Base-by-base conservation (phyloP, 2,113 vertebrate genomes). In the Platichthys flesus region DNA sequence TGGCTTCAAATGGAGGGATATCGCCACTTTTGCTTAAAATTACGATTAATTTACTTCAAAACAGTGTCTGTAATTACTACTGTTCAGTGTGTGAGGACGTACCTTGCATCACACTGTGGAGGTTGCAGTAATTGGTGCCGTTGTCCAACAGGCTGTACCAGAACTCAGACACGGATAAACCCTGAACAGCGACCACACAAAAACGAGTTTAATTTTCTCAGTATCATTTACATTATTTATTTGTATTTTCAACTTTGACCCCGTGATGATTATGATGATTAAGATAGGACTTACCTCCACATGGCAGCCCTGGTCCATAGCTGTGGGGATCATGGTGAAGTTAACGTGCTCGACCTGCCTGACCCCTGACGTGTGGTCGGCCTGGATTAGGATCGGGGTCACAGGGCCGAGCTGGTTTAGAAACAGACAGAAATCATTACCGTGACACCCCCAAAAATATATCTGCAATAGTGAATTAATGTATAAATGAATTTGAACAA, bases 91-190 rank as follows among this genome's bases (percentile, higher is more conserved):
- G 55, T 59, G 10, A 20, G 56, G 52, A 37, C 26, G 3, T 67
- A 84, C 88, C 89, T 71, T 85, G 37, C 4, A 90, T 80, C 0
- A 92, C 37, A 12, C 83, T 88, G 68, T 49, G 76, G 20, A 91
- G 85, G 76, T 90, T 92, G 40, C 92, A 91, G 74, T 91, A 91
- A 72, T 92, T 93, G 65, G 88, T 90, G 71, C 86, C 79, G 1
- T 83, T 91, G 49, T 92, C 88, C 10, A 90, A 70, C 58, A 88
- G 71, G 59, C 82, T 90, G 79, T 49, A 79, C 86, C 83, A 89
- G 66, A 82, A 74, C 3, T 62, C 67, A 1, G 89, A 90, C 5
- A 55, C 13, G 9, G 90, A 91, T 3, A 64, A 64, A 63, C 90
- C 88, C 90, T 92, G 58, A 63, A 28, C 24, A 52, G 31, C 31